Percentiles rank a stretch among this genome's conserved stretches.
These are phyloP conservation scores for Sebastes glaucus DNA, from an alignment of 2,797 vertebrate species.

Conservation along the genomic window DNA sequence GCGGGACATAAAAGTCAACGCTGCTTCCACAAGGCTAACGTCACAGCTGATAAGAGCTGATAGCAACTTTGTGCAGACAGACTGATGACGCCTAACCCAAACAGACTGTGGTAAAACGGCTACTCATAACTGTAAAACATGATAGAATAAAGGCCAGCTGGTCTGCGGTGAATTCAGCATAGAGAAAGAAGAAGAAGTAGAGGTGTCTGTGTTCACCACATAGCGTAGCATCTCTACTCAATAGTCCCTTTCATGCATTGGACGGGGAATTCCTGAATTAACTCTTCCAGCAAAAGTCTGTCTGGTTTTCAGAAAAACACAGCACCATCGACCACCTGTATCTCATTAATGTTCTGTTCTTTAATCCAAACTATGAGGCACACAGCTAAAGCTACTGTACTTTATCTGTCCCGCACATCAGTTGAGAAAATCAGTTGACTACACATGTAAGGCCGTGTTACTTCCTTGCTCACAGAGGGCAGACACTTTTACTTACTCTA, in stretches of 20 bases:
- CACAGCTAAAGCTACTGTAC: neutral
- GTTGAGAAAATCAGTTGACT: neutral
- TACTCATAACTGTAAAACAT: neutral
- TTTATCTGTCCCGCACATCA: neutral
- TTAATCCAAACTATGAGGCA: neutral
- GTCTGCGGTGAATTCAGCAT: neutral
- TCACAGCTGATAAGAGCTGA: conserved; percentile 40
- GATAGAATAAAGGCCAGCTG: neutral
- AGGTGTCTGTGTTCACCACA: neutral
- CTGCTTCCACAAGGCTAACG: neutral
- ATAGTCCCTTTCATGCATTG: neutral
- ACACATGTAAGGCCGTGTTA: neutral
- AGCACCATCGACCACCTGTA: neutral
- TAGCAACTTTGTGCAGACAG: neutral
- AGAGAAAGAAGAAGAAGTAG: neutral
- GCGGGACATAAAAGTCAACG: neutral
- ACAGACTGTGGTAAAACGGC: neutral
- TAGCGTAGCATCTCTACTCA: neutral
- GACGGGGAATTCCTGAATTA: neutral
- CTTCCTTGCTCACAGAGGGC: neutral
- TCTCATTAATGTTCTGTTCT: neutral
- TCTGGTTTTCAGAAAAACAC: neutral
- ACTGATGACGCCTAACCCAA: neutral
- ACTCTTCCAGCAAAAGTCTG: no score
- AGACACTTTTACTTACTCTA: neutral